Conservation (phyloP, 2,888 invertebrate species). For the Chrysotoxum bicinctum region DNA sequence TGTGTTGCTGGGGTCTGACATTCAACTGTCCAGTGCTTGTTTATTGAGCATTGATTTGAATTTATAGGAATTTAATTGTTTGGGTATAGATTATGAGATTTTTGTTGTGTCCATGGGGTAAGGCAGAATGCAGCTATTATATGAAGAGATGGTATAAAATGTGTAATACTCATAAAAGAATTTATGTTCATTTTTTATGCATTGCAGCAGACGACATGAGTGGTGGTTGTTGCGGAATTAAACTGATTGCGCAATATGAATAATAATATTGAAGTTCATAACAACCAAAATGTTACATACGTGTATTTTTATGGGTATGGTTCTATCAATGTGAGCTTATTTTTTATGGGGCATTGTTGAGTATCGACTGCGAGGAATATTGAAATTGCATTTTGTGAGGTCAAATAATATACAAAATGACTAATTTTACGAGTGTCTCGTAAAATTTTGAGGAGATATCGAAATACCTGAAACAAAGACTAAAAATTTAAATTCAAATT, state of each 20-base stretch:
- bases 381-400: slow-evolving; percentile 22
- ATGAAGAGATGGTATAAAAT: slow-evolving; percentile 14
- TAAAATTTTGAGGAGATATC: slow-evolving; percentile 12
- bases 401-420: not conserved
- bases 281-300: slow-evolving; percentile 13
- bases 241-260: slow-evolving; percentile 38
- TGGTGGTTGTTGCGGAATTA: slow-evolving; percentile 6
- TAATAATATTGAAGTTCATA: not conserved
- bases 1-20: not conserved
- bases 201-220: slow-evolving; percentile 25
- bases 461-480: not conserved
- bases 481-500: slow-evolving; percentile 2
- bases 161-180: slow-evolving; percentile 44
- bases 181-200: slow-evolving; percentile 36
- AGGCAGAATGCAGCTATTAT: not conserved
- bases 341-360: not conserved
- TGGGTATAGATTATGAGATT: slow-evolving; percentile 17
- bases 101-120: not conserved
- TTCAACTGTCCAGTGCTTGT: slow-evolving; percentile 13
- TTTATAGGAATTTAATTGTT: slow-evolving; percentile 63
- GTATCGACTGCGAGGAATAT: not conserved
- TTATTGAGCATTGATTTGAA: slow-evolving; percentile 62
- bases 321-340: slow-evolving; percentile 8
- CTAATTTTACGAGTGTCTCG: not conserved
- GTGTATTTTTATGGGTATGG: slow-evolving; percentile 13